Evolutionary conservation across 2,888 invertebrate species (phyloP).

Genomic region (Rambutsinella grinnellia): DNA sequence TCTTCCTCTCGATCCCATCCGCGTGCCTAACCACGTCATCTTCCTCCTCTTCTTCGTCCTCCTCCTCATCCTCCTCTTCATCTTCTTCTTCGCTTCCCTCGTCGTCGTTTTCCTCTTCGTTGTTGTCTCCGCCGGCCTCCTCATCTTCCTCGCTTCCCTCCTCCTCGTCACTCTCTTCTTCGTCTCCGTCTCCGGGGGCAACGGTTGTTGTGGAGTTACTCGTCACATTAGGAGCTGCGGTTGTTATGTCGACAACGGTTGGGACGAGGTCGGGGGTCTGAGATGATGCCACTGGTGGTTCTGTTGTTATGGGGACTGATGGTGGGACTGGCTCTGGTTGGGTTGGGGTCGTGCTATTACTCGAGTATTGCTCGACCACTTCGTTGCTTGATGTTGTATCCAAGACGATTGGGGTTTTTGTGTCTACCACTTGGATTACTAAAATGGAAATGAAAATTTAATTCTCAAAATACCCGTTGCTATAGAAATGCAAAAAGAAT

Average conservation of each 20-base stretch:
- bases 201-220: slow-evolving; percentile 4
- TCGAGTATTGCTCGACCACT: neutral
- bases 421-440: neutral
- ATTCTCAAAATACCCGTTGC: no score
- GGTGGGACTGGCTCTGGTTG: slow-evolving; percentile 13
- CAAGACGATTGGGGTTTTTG: neutral
- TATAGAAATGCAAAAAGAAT: no score
- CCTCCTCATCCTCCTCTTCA: slow-evolving; percentile 31
- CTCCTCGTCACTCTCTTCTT: slow-evolving; percentile 39
- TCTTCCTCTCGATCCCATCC: neutral
- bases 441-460: neutral
- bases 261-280: slow-evolving; percentile 30
- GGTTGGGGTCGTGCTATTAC: neutral
- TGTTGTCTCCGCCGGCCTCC: slow-evolving; percentile 39
- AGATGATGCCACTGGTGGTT: slow-evolving; percentile 1
- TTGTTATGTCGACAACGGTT: slow-evolving; percentile 32
- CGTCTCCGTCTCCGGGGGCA: slow-evolving; percentile 35
- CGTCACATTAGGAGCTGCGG: slow-evolving; percentile 6
- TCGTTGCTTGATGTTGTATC: neutral
- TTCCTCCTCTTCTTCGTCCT: slow-evolving; percentile 60
- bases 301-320: slow-evolving; percentile 1
- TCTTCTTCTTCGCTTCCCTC: slow-evolving; percentile 31
- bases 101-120: slow-evolving; percentile 19
- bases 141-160: slow-evolving; percentile 15
- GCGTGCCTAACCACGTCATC: slow-evolving; percentile 18